phyloP scores from a whole-genome alignment of 2,113 vertebrate species.

The Caretta caretta region DNA sequence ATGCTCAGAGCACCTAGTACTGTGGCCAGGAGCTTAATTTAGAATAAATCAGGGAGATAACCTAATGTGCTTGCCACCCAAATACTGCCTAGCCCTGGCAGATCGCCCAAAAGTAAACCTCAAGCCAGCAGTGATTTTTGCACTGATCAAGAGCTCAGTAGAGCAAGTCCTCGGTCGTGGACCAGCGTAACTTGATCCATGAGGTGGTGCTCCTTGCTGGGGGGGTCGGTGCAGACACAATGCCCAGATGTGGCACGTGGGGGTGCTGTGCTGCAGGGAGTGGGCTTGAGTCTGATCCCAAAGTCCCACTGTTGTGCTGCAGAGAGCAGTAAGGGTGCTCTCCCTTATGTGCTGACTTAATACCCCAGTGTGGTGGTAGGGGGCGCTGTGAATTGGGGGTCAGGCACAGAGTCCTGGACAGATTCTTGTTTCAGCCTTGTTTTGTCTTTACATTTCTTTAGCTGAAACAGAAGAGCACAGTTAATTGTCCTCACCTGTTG shows the following conservation, averaged over 20 bases:
- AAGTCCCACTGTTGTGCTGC: background rate
- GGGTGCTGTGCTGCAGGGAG: background rate
- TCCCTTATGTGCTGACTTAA: background rate
- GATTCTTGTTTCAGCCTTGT: background rate
- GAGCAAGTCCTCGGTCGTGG: background rate
- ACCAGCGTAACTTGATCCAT: background rate
- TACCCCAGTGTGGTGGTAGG: background rate
- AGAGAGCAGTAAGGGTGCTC: background rate
- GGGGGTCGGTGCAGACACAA: background rate
- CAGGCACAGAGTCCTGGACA: background rate
- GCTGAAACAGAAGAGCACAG: background rate
- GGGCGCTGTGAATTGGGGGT: background rate
- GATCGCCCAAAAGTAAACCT: fast-evolving
- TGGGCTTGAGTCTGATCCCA: background rate
- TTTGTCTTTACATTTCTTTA: background rate
- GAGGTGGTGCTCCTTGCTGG: background rate
- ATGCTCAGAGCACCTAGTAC: too few relatives aligned
- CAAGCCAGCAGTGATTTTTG: too few relatives aligned
- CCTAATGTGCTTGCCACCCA: fast-evolving
- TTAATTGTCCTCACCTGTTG: background rate
- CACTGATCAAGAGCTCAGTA: background rate
- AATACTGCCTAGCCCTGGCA: fast-evolving
- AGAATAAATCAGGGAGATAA: fast-evolving
- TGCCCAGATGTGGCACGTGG: background rate
- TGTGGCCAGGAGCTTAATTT: background rate